Base-by-base conservation (phyloP, 2,888 invertebrate genomes). In the Pollenia angustigena region DNA sequence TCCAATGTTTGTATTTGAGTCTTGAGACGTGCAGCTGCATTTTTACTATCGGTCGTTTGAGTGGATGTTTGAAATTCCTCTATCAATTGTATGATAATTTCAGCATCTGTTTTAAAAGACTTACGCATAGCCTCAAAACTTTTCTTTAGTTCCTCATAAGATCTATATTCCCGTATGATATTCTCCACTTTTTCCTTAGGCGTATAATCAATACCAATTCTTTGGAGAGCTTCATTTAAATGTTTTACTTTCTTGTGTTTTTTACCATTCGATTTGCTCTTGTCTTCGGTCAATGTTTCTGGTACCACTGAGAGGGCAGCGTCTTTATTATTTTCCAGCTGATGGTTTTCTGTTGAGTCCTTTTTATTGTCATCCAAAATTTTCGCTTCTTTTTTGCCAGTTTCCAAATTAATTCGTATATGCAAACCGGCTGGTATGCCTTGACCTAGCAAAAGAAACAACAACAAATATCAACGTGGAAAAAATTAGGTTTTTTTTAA, bases 361-460 rank as follows among this genome's bases (percentile, higher is more conserved):
- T 91, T 90, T n/a, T 32, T 32, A 32, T 91, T 91, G 48, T 95
- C 95, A 42, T 95, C 95, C 88, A 97, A 89, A 50, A 97, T 92
- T 93, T 97, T 97, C 0, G 97, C 97, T 92, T 97, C 96, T 54
- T 95, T 96, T 85, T 94, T 91, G 0, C 97, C 97, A 12, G 96
- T 97, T 92, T 95, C 93, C n/a, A 97, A 93, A 93, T 97, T 96
- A 83, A 97, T 94, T 68, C 97, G 94, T 7, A 97, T 94, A 91
- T 97, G 97, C 4, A 97, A 93, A 1, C 97, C 97, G 81, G 94
- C 93, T 1, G 97, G 97, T 89, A 97, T 94, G 18, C 94, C 94
- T 92, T 96, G 96, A 84, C 96, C 97, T 96, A 88, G 12, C 40
- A 66, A 40, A 52, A 9, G 1, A 23, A 58, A 58, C 23, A 46